phyloP scores from a whole-genome alignment of 2,113 vertebrate genomes.

The Calypte anna region DNA sequence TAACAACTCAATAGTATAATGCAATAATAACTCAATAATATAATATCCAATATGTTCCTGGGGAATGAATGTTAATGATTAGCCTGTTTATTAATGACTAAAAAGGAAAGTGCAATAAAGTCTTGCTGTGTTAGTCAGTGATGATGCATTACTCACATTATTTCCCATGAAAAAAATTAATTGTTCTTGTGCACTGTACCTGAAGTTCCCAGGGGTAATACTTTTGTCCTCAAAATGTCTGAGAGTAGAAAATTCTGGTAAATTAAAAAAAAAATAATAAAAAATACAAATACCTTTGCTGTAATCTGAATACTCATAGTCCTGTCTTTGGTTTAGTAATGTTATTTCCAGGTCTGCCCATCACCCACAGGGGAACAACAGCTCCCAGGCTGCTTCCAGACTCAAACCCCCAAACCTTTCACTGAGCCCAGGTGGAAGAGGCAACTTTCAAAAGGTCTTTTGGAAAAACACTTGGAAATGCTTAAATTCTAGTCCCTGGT shows the following conservation, averaged over 20 bases:
- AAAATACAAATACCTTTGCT: neutral
- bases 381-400: neutral
- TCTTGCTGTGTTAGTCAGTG: neutral
- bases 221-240: neutral
- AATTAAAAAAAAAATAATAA: neutral
- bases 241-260: neutral
- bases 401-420: neutral
- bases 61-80: constrained; percentile 20
- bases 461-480: neutral
- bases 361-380: neutral
- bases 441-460: neutral
- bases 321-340: neutral
- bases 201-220: neutral
- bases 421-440: accelerated
- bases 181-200: neutral
- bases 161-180: neutral
- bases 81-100: constrained; percentile 34
- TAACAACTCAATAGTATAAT: constrained; percentile 52
- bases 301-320: neutral
- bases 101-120: constrained; percentile 13
- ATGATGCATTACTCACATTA: constrained; percentile 35
- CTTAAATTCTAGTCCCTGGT: neutral
- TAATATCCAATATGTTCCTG: neutral
- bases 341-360: neutral
- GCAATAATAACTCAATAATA: constrained; percentile 39